phyloP scores from a whole-genome alignment of 2,113 vertebrate species.

The Channa maculata region DNA sequence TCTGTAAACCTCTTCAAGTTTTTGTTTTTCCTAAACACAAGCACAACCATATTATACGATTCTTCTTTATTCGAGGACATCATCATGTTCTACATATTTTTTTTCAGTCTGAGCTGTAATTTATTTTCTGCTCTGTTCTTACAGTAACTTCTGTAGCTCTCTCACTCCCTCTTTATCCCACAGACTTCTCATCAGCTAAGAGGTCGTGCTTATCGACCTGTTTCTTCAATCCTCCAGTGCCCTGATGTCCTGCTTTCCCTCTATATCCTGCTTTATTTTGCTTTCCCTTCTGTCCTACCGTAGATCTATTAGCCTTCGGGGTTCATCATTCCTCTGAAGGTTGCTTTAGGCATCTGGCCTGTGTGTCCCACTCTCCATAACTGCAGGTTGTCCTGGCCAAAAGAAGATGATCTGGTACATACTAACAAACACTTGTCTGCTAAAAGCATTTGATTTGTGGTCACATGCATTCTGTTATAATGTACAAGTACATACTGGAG shows the following conservation, averaged over 20 bases:
- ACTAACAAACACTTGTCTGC: not conserved
- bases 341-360: conserved; percentile 11
- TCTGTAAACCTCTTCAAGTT: no score
- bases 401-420: not conserved
- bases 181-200: conserved; percentile 33
- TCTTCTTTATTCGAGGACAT: no score
- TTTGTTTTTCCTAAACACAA: no score
- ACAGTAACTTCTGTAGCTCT: conserved; percentile 20
- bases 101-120: not conserved
- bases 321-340: conserved; percentile 20
- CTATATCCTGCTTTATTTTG: conserved; percentile 36
- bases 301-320: conserved; percentile 36
- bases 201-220: conserved; percentile 51
- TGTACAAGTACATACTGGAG: no score
- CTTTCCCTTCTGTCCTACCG: conserved; percentile 28
- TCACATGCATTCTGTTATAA: no score
- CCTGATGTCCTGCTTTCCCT: conserved; percentile 50
- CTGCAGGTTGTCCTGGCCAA: not conserved
- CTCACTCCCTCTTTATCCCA: not conserved
- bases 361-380: not conserved
- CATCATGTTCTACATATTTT: no score
- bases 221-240: conserved; percentile 62
- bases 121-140: conserved; percentile 26
- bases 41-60: no score
- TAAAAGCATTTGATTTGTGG: no score